A percentile compares a stretch with the other conserved stretches of the same genome.
These are phyloP conservation scores for Crypturellus tataupa DNA, from an alignment of 2,797 vertebrate genomes.

Conservation along the genomic window DNA sequence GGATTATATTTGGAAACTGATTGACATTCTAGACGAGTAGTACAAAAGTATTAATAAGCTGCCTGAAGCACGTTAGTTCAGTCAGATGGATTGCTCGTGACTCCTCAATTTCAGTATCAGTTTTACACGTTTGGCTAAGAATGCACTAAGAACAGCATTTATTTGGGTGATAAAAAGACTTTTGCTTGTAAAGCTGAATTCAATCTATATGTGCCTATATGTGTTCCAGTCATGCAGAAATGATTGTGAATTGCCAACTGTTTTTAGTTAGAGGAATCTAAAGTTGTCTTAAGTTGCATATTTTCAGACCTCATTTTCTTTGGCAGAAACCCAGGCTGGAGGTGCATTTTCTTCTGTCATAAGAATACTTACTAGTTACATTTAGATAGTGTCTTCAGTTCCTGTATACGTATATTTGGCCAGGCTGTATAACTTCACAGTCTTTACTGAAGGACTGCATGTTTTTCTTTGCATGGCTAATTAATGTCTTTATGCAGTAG, in stretches of 20 bases:
- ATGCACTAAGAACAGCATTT: background rate
- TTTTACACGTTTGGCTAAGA: background rate
- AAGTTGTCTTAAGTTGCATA: conserved; percentile 24
- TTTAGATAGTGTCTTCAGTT: background rate
- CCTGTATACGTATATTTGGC: background rate
- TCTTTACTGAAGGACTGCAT: background rate
- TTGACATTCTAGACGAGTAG: background rate
- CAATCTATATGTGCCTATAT: background rate
- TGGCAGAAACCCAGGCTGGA: background rate
- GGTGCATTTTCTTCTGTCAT: background rate
- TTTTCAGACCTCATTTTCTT: conserved; percentile 22
- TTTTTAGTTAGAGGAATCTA: conserved; percentile 33
- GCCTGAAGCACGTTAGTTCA: background rate
- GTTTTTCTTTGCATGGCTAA: background rate
- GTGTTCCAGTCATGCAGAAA: conserved; percentile 6
- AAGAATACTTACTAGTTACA: background rate
- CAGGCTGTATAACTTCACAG: background rate
- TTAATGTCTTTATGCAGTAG: background rate
- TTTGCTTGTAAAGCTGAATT: conserved; percentile 4
- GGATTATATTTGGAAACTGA: rapidly evolving
- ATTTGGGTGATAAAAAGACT: background rate
- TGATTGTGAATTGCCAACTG: conserved; percentile 23
- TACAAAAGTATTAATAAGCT: background rate
- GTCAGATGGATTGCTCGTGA: background rate
- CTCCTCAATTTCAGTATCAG: background rate